Base-by-base conservation (phyloP, 2,797 vertebrate species). In the Staurois parvus region DNA sequence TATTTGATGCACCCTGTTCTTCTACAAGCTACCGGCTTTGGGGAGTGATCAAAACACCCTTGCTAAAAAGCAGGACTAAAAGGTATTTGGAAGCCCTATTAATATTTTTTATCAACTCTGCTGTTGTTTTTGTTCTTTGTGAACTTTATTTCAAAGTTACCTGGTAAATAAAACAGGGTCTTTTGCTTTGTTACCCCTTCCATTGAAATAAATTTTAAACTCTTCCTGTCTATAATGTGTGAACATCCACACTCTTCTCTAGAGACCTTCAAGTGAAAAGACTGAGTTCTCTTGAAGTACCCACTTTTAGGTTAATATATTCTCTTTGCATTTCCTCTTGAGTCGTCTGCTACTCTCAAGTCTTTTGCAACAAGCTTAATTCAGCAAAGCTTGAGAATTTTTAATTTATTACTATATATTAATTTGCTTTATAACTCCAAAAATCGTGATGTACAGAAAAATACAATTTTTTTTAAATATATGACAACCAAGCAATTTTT, bases 121-220 rank as follows among this genome's bases (percentile, higher is more conserved):
- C 66, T 48, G 88, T 69, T 73, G 87, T 37, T 88, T 89, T 90
- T 21, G 2, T 13, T 66, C 29, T 66, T 89, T 90, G 91, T 91
- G 88, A 80, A 79, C 91, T 91, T 89, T 89, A 90, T 87, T 79
- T 88, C 87, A 37, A 88, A 90, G 89, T 83, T 90, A 82, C 82
- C 37, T 40, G 89, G 88, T 88, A 90, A 91, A 75, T 88, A 91
- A 89, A 88, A 89, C 78, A 88, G 89, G 88, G 89, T 90, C 29
- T 89, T 84, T 73, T 86, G 86, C 88, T 91, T 89, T 90, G 79
- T 89, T 91, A 87, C 91, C 88, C 90, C 91, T 90, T 88, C 91
- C 94, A 88, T 88, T 94, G 91, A 92, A 94, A 95, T 91, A 93
- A 91, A 91, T 94, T 92, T 91, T 91, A 89, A 91, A 90, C 89